Base-by-base conservation (phyloP, 2,113 vertebrate genomes). In the Xiphorhynchus elegans region DNA sequence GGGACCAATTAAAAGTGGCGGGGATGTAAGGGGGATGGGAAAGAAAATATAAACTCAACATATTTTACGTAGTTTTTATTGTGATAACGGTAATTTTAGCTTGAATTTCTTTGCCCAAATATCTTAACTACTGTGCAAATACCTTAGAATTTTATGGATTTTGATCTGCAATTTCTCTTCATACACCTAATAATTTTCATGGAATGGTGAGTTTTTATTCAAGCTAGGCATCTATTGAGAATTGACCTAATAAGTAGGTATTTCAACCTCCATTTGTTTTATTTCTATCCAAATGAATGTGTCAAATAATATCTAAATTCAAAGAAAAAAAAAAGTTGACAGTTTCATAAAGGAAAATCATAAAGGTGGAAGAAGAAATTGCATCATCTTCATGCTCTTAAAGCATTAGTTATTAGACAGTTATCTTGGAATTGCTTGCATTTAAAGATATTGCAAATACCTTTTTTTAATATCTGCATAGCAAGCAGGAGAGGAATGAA, bases 91-190 rank as follows among this genome's bases (percentile, higher is more conserved):
- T 47, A 87, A 40, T 84, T 91, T 74, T 33, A 29, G 6, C 17
- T 80, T 80, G 18, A 84, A 86, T 95, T 93, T 73, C 62, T 77
- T 90, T 87, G 53, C 23, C 40, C 52, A n/a, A 85, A 89, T 95
- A 72, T 55, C 86, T 60, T 49, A 91, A 70, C n/a, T 46, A 37
- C 20, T 52, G 17, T 11, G 5, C 17, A 91, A 63, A 42, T 50
- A 29, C 9, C 16, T 47, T 55, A 29, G 2, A 78, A 59, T 63
- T 89, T 78, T 50, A 84, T 60, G 40, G 14, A 72, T 87, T 92
- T 70, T 52, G 23, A n/a, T 50, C 17, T 42, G 12, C 11, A 42
- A 2, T 63, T 75, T 74, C 49, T 84, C 19, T 50, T 55, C 9
- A 40, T 67, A 23, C 7, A 42, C 28, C 72, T 59, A 84, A 55